phyloP scores from a whole-genome alignment of 2,797 vertebrate genomes.

The Falco biarmicus region DNA sequence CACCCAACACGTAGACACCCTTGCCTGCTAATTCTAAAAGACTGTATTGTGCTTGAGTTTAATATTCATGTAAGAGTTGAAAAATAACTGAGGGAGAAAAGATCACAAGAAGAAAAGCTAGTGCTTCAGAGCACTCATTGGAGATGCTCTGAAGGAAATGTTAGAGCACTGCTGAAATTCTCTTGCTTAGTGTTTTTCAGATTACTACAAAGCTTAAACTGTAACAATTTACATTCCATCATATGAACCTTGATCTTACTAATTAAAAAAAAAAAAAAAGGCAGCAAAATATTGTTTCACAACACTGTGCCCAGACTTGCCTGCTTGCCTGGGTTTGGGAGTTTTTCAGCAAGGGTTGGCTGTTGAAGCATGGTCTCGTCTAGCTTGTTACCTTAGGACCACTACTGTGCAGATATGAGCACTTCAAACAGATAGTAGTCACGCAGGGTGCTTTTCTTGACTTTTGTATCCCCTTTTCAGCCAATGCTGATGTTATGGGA shows the following conservation, averaged over 20 bases:
- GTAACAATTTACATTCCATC: background rate
- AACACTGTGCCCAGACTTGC: background rate
- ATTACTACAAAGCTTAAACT: background rate
- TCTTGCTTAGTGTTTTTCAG: background rate
- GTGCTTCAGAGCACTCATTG: background rate
- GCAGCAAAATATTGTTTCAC: background rate
- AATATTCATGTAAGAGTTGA: background rate
- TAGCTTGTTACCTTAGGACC: background rate
- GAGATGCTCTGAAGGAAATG: background rate
- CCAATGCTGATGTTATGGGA: background rate
- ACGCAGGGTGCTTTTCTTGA: background rate
- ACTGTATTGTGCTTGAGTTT: background rate
- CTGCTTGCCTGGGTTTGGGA: background rate
- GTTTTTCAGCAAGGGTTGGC: background rate
- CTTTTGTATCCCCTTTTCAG: background rate
- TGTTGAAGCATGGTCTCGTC: background rate
- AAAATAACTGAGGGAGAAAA: background rate
- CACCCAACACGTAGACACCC: background rate
- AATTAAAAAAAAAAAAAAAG: background rate
- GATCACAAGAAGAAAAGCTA: background rate
- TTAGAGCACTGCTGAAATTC: background rate
- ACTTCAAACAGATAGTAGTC: background rate
- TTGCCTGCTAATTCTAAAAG: background rate
- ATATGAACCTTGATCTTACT: background rate
- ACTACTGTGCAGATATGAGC: background rate